Evolutionary conservation across 2,888 invertebrate genomes (phyloP), one percentile per base, ranked within the genome.

Genomic region (Bedellia somnulentella): DNA sequence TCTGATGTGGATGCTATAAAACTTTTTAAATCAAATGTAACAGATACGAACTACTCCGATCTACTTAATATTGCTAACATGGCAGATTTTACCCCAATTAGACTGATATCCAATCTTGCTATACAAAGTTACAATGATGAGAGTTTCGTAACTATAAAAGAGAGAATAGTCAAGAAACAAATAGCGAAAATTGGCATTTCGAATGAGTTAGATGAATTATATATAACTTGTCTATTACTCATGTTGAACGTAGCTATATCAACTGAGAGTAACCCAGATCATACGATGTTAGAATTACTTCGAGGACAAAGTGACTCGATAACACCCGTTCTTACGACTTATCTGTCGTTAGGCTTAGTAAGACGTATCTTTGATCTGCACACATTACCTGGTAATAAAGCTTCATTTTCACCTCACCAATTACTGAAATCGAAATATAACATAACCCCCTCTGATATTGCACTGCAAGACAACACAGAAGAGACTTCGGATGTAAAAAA

Each of bases 401-500:
- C 55, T 23, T 45, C 61, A 3, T 67, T 57, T 41, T 61, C 68
- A 26, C 71, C 73, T 24, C 63, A 66, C 35, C 57, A 64, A 35
- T 49, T 67, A 27, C 47, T 75, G 4, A 68, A 68, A 44, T 47
- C 52, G 2, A 73, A 68, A 46, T 75, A 68, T 38, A 66, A 68
- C 40, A 66, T 75, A 10, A 62, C 67, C 45, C 49, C 73, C 33
- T 50, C 60, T 12, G 70, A 73, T 37, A 52, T 75, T 34, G 53
- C 61, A 31, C 45, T 71, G 27, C 60, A 68, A n/a, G 71, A 70
- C 42, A 57, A 52, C 36, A 60, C 55, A 21, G 75, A 73, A 49
- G 68, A 70, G 49, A 73, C 73, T 12, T 71, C 68, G 70, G 70
- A 75, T 50, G 61, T 57, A 1, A 71, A 73, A 52, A 58, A 70